A percentile compares a stretch with the other conserved stretches of the same genome.
phyloP scores from a whole-genome alignment of 2,888 invertebrate genomes.

The Sclerodermus sp. region DNA sequence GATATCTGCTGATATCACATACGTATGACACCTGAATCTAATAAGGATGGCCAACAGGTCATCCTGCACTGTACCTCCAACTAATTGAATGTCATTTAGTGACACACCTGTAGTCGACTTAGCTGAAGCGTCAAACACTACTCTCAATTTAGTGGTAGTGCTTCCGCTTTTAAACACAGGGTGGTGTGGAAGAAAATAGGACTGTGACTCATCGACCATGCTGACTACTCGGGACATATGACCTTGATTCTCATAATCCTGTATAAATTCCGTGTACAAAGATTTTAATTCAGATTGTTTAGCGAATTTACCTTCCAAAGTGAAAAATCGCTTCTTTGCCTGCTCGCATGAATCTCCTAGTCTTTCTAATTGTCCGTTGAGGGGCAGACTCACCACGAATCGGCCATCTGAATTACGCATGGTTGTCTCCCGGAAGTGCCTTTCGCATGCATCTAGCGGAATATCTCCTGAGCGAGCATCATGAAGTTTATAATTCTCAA shows the following conservation, averaged over 20 bases:
- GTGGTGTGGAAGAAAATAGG: constrained; percentile 4
- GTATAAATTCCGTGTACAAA: constrained; percentile 4
- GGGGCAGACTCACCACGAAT: too few species aligned
- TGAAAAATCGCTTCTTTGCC: too few species aligned
- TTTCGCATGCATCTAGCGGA: too few species aligned
- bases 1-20: background rate
- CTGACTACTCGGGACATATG: constrained; percentile 2
- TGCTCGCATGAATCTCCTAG: too few species aligned
- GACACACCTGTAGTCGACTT: background rate
- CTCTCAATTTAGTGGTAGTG: too few species aligned
- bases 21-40: background rate
- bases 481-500: too few species aligned
- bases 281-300: background rate
- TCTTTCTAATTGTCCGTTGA: too few species aligned
- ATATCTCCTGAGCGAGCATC: too few species aligned
- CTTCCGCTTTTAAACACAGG: background rate
- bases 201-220: too few species aligned
- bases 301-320: too few species aligned
- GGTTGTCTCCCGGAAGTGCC: too few species aligned
- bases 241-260: background rate
- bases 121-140: constrained; percentile 2
- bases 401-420: too few species aligned
- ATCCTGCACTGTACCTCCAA: background rate
- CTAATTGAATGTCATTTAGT: background rate
- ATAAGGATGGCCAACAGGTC: background rate